Evolutionary conservation across 2,888 invertebrate genomes (phyloP).

Genomic region (Odontothrips loti): DNA sequence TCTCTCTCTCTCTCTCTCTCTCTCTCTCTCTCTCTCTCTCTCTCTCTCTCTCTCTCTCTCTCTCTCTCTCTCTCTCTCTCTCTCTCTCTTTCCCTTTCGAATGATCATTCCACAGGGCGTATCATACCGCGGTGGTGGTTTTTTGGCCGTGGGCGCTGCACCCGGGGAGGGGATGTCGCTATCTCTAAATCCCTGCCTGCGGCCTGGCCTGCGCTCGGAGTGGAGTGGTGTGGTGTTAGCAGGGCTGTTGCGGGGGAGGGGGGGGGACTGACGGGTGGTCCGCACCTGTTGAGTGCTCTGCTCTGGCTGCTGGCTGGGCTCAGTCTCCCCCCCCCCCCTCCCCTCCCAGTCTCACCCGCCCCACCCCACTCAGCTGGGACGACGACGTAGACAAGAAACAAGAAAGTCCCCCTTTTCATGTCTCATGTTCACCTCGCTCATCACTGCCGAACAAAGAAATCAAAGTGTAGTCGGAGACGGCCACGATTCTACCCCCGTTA

Average conservation of each 20-base stretch:
- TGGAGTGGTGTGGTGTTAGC: background rate
- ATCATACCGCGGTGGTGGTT: no score
- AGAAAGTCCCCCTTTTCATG: background rate
- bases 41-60: no score
- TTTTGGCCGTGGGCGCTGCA: background rate
- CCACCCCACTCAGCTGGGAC: background rate
- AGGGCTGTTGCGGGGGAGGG: background rate
- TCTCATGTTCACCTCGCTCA: background rate
- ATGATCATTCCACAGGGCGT: no score
- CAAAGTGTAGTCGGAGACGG: no score
- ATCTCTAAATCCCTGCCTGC: slow-evolving; percentile 7
- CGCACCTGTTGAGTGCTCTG: slow-evolving; percentile 23
- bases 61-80: no score
- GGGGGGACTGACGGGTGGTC: background rate
- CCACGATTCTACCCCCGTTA: no score
- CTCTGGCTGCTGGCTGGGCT: no score
- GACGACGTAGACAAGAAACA: background rate
- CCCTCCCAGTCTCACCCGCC: background rate
- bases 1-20: no score
- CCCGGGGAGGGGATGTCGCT: slow-evolving; percentile 5
- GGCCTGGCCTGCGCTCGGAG: background rate
- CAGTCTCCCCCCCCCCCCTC: background rate
- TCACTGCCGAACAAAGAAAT: background rate
- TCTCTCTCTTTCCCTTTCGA: no score
- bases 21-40: no score